phyloP scores from a whole-genome alignment of 1,140 invertebrate species.

The Dufourea novaeangliae region DNA sequence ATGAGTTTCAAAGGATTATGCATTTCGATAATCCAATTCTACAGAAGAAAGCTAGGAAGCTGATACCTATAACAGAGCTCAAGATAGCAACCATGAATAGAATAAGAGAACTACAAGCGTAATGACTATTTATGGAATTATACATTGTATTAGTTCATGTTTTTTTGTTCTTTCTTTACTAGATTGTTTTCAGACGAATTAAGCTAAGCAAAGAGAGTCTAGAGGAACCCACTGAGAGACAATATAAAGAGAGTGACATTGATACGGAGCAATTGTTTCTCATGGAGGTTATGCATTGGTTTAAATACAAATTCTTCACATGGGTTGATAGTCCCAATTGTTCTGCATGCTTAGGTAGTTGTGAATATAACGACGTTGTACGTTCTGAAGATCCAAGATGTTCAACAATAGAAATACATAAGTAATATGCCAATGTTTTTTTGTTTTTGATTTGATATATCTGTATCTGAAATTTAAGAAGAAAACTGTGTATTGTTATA shows the following conservation, averaged over 20 bases:
- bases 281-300: slow-evolving; percentile 92
- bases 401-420: slow-evolving; percentile 80
- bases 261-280: slow-evolving; percentile 89
- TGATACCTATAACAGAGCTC: slow-evolving; percentile 85
- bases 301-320: slow-evolving; percentile 94
- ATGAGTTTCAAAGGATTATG: slow-evolving; percentile 83
- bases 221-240: slow-evolving; percentile 7
- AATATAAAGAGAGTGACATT: slow-evolving; percentile 79
- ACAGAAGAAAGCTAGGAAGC: slow-evolving; percentile 82
- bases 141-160: background rate
- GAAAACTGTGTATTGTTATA: slow-evolving; percentile 64
- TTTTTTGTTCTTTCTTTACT: slow-evolving; percentile 4
- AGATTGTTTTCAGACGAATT: slow-evolving; percentile 50
- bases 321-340: slow-evolving; percentile 94
- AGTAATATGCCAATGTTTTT: slow-evolving; percentile 47
- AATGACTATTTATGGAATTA: slow-evolving; percentile 47
- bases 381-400: slow-evolving; percentile 71
- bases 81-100: slow-evolving; percentile 84
- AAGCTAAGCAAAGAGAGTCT: slow-evolving; percentile 41
- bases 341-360: slow-evolving; percentile 83
- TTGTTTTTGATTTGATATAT: background rate
- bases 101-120: slow-evolving; percentile 84
- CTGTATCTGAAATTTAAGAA: slow-evolving; percentile 1
- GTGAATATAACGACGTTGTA: slow-evolving; percentile 74
- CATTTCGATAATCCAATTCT: slow-evolving; percentile 85